phyloP scores from a whole-genome alignment of 2,113 vertebrate species.

The Nothoprocta perdicaria region DNA sequence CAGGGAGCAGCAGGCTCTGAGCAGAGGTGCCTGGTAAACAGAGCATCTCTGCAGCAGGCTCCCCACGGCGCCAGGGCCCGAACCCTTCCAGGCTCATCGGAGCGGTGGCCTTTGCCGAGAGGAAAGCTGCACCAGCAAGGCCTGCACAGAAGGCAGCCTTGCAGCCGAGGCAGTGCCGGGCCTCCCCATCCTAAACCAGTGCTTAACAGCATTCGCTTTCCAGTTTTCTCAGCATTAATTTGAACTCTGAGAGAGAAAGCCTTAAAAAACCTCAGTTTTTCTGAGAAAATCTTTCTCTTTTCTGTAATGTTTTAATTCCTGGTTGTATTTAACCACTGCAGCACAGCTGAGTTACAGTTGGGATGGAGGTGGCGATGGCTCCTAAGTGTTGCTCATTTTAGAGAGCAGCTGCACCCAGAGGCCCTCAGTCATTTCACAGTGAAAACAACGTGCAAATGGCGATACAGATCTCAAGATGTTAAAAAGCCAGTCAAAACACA shows the following conservation, averaged over 20 bases:
- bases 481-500: not conserved
- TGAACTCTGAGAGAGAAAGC: not conserved
- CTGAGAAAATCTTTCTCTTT: not conserved
- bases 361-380: not conserved
- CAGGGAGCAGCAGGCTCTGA: slow-evolving; percentile 13
- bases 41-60: slow-evolving; percentile 15
- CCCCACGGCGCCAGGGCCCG: not conserved
- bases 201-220: not conserved
- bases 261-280: not conserved
- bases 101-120: not conserved
- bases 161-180: not conserved
- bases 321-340: not conserved
- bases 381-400: not conserved
- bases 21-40: not conserved
- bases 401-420: not conserved
- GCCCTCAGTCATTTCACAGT: not conserved
- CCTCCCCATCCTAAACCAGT: not conserved
- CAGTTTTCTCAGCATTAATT: not conserved
- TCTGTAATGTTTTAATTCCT: not conserved
- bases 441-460: not conserved
- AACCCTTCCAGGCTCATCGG: slow-evolving; percentile 20
- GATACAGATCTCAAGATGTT: not conserved
- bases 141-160: not conserved
- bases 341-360: not conserved
- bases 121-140: not conserved